phyloP scores from a whole-genome alignment of 2,113 vertebrate genomes.

The Ceyx melanurus region DNA sequence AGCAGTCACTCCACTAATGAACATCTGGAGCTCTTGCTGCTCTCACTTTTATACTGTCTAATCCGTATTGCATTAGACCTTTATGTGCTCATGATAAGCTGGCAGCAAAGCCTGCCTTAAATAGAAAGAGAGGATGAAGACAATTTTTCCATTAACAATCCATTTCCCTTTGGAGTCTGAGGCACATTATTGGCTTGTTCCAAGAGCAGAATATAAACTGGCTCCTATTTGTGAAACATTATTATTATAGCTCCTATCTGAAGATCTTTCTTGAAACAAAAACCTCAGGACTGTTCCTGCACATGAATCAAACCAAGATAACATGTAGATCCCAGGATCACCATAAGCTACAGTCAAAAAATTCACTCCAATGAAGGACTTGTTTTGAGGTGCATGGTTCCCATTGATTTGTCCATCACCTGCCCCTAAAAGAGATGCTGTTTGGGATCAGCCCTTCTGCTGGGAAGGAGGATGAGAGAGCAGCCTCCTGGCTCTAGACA shows the following conservation, averaged over 20 bases:
- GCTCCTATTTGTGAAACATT: slow-evolving; percentile 55
- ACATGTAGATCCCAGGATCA: not conserved
- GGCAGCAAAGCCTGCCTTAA: slow-evolving; percentile 61
- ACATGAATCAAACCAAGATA: slow-evolving; percentile 17
- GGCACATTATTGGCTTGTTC: slow-evolving; percentile 63
- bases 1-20: slow-evolving; percentile 11
- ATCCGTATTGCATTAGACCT: slow-evolving; percentile 58
- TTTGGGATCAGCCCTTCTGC: not conserved
- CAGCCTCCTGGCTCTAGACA: not conserved
- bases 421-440: not conserved
- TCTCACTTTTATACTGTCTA: not conserved
- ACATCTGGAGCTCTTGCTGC: slow-evolving; percentile 52
- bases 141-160: slow-evolving; percentile 74
- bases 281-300: slow-evolving; percentile 13
- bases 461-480: not conserved
- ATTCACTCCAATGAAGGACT: not conserved
- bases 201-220: slow-evolving; percentile 54
- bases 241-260: slow-evolving; percentile 52
- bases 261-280: slow-evolving; percentile 49
- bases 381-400: not conserved
- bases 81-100: slow-evolving; percentile 67
- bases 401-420: not conserved
- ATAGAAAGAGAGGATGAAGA: slow-evolving; percentile 69
- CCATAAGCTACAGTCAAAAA: not conserved
- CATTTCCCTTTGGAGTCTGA: slow-evolving; percentile 72